Base-by-base conservation (phyloP, 2,113 vertebrate species). In the Sylvia atricapilla region DNA sequence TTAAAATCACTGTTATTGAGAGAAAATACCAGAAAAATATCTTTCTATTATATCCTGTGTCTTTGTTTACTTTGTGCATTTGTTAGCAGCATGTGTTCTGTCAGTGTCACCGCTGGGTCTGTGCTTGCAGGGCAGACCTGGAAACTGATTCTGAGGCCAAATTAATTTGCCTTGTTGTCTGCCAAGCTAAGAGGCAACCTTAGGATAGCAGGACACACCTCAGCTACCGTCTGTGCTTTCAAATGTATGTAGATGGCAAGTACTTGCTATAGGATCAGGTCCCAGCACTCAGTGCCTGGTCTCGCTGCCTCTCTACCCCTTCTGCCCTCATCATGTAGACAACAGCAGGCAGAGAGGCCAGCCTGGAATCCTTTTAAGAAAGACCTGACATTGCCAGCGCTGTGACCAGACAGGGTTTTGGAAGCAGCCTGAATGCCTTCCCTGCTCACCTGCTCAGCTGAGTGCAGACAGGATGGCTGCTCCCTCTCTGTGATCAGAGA, bases 281-380 rank as follows among this genome's bases (percentile, higher is more conserved):
- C 60, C 47, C 66, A 87, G 66, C 44, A 63, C 50, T 25, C 66
- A 52, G 60, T n/a, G 69, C 56, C 53, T 52, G 53, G 24, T 79
- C 78, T 91, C 70, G 59, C 23, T 87, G 49, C 52, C 35, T 64
- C 53, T 56, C 60, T 43, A 25, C 24, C 56, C 84, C 44, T 53
- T 85, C 77, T 93, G 84, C 46, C 56, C 62, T 63, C 44, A 35
- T 43, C 84, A 24, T 2, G 4, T 9, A 67, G 90, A 85, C 74
- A 91, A 78, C 90, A 95, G 87, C 93, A 90, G 87, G 91, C 86
- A 93, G 66, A 82, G 44, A 84, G 84, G 33, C 50, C 67, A 89
- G 62, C 78, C 70, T 66, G 1, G 0, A 94, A 64, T 63, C 47
- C 55, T 44, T 85, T 79, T 0, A 6, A 87, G 84, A 82, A 68